phyloP scores from a whole-genome alignment of 2,797 vertebrate genomes.

The Leuciscus waleckii region DNA sequence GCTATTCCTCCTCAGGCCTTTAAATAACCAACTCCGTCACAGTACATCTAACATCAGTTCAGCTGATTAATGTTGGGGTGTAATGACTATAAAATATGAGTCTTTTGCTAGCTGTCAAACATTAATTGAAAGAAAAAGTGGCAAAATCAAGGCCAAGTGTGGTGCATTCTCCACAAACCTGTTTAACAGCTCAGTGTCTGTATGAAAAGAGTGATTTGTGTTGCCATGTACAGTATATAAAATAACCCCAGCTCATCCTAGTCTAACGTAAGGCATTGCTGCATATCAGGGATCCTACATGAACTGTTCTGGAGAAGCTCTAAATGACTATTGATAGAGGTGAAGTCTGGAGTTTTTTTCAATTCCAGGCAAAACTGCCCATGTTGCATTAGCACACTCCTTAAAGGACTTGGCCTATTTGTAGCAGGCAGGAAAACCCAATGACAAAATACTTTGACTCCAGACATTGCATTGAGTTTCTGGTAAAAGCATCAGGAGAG shows the following conservation, averaged over 20 bases:
- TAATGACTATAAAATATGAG: constrained; percentile 22
- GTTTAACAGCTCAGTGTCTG: neutral
- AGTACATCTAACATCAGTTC: neutral
- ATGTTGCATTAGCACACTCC: constrained; percentile 55
- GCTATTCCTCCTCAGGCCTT: neutral
- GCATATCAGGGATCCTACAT: neutral
- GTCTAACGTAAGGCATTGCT: neutral
- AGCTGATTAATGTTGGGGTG: constrained; percentile 28
- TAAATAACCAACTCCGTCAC: constrained; percentile 20
- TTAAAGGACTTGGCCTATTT: constrained; percentile 60
- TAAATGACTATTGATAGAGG: constrained; percentile 67
- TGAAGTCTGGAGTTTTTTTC: constrained; percentile 59
- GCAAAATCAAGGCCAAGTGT: neutral
- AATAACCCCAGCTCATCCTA: neutral
- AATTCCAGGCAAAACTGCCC: constrained; percentile 53
- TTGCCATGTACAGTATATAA: neutral
- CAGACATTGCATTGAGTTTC: constrained; percentile 55
- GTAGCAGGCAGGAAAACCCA: constrained; percentile 60
- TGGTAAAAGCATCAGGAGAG: constrained; percentile 58
- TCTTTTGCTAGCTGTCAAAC: constrained; percentile 10
- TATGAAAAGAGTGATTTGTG: neutral
- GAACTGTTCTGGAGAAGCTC: constrained; percentile 38
- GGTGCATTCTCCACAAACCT: neutral
- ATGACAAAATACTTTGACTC: constrained; percentile 56
- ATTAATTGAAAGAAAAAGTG: neutral